These are phyloP conservation scores for Festucalex cinctus DNA, from an alignment of 2,113 vertebrate genomes.

Conservation along the genomic window DNA sequence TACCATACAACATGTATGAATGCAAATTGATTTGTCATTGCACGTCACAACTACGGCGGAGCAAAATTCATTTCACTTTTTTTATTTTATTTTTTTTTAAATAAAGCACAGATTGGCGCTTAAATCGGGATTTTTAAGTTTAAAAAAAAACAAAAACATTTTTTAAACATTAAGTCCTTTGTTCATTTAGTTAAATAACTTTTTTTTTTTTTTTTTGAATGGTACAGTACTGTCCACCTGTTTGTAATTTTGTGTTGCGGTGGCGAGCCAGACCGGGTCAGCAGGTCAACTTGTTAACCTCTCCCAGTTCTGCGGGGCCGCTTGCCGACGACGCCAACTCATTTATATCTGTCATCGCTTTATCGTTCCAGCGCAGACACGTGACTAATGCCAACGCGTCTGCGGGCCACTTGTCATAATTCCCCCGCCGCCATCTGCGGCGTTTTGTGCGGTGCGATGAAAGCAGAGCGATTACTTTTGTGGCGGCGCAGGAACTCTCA, in stretches of 20 bases:
- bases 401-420: conserved; percentile 4
- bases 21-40: no score
- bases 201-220: no score
- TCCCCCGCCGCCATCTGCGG: conserved; percentile 7
- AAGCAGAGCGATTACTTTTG: not conserved
- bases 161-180: no score
- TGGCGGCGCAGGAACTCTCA: not conserved
- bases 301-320: conserved; percentile 4
- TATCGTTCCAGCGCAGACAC: conserved; percentile 30
- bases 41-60: no score
- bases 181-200: no score
- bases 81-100: no score
- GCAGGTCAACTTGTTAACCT: conserved; percentile 58
- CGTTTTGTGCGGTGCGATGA: not conserved
- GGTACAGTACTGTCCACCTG: no score
- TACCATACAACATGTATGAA: not conserved
- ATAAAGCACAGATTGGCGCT: no score
- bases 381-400: conserved; percentile 37
- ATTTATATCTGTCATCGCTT: conserved; percentile 39
- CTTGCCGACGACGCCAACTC: conserved; percentile 7
- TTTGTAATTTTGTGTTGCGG: not conserved
- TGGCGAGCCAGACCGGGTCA: conserved; percentile 34
- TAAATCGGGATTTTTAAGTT: no score
- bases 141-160: no score
- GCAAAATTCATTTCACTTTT: no score